A percentile compares a stretch with the other conserved stretches of the same genome.
Evolutionary conservation across 2,797 vertebrate genomes (phyloP).

Genomic region (Hipposideros larvatus): DNA sequence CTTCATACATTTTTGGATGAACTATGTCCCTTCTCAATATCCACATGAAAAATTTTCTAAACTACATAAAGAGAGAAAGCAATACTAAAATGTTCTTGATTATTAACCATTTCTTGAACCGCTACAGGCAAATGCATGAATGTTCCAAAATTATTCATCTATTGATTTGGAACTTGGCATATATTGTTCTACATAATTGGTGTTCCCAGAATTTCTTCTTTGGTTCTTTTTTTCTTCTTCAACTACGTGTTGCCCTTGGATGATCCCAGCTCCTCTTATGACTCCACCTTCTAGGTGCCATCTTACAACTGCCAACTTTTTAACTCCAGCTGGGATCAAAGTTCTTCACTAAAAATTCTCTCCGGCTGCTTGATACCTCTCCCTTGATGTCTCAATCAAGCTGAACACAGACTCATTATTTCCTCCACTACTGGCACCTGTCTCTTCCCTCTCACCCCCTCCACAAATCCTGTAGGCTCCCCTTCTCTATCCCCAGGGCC

Average conservation of each 20-base stretch:
- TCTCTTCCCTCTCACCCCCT: not conserved
- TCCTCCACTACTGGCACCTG: not conserved
- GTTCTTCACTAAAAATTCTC: not conserved
- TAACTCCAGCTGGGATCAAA: slow-evolving; percentile 17
- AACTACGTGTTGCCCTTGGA: not conserved
- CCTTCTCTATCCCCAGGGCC: not conserved
- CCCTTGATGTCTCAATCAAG: not conserved
- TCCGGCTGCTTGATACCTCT: not conserved
- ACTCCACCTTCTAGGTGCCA: not conserved
- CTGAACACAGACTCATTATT: not conserved
- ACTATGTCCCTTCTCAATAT: slow-evolving; percentile 13
- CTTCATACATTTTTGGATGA: slow-evolving; percentile 38
- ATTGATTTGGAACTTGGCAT: slow-evolving; percentile 25
- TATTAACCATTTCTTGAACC: slow-evolving; percentile 30
- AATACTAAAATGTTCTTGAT: slow-evolving; percentile 29
- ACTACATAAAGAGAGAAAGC: slow-evolving; percentile 3
- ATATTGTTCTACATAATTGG: slow-evolving; percentile 1
- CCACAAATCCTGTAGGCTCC: not conserved
- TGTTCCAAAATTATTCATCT: slow-evolving; percentile 21
- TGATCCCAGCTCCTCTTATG: not conserved
- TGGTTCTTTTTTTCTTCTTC: slow-evolving; percentile 21
- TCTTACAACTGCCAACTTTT: not conserved
- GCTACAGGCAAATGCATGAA: not conserved
- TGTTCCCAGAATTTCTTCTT: not conserved
- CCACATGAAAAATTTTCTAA: not conserved